Evolutionary conservation across 2,797 vertebrate species (phyloP).

Genomic region (Petrocephalus sullivani): DNA sequence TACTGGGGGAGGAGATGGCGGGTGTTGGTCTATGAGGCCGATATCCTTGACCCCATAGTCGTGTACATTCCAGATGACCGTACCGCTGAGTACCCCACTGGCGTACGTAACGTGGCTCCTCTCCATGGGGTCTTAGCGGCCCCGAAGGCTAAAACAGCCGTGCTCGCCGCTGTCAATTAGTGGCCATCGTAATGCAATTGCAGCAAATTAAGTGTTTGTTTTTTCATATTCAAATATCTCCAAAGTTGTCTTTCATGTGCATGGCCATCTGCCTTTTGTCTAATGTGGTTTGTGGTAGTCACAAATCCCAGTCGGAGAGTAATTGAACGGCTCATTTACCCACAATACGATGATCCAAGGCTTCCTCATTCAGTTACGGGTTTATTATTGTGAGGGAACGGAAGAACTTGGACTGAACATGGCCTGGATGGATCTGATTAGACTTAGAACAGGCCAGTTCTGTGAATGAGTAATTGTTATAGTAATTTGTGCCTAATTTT

Average conservation of each 20-base stretch:
- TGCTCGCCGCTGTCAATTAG: conserved; percentile 62
- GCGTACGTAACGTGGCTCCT: conserved; percentile 36
- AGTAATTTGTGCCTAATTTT: conserved; percentile 50
- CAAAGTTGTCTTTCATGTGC: conserved; percentile 69
- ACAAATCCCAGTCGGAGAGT: conserved; percentile 59
- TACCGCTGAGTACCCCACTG: conserved; percentile 40
- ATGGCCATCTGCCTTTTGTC: conserved; percentile 60
- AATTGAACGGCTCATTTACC: conserved; percentile 70
- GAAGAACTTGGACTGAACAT: conserved; percentile 68
- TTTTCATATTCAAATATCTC: conserved; percentile 68
- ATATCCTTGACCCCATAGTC: neutral
- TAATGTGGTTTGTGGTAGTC: conserved; percentile 60
- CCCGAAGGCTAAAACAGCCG: conserved; percentile 47
- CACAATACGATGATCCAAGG: conserved; percentile 53
- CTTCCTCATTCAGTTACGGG: conserved; percentile 68
- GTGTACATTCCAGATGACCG: conserved; percentile 30
- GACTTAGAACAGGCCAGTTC: conserved; percentile 50
- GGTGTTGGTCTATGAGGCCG: neutral
- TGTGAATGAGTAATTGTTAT: conserved; percentile 52
- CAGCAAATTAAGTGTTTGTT: conserved; percentile 70
- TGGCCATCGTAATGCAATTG: conserved; percentile 49
- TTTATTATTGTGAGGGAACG: conserved; percentile 72
- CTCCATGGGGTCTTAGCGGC: conserved; percentile 48
- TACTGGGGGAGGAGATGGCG: neutral
- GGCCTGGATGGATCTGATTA: conserved; percentile 65